Evolutionary conservation across 2,113 vertebrate species (phyloP), one percentile per base, ranked within the genome.

Genomic region (Platichthys stellatus): DNA sequence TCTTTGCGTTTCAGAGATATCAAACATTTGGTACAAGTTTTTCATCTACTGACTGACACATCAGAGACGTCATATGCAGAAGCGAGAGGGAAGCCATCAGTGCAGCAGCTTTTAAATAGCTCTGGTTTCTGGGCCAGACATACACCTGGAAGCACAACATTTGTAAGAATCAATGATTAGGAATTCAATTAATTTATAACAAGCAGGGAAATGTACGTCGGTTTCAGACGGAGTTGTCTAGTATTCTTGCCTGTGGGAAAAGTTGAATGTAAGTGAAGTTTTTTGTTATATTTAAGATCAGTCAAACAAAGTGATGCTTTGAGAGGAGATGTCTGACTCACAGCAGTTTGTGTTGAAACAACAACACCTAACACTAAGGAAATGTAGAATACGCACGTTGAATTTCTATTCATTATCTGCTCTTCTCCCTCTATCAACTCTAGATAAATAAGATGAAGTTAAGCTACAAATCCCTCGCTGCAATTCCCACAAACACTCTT

Each of bases 401-500:
- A 4, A 60, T 51, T 43, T 14, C 1, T 45, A 57, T 66, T 7
- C 2, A 62, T 15, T 70, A 3, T 68, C 18, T 85, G 43, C 61
- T 72, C 24, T 75, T 67, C 60, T 88, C 71, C 88, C 89, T 92
- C 92, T 78, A 17, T 53, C 38, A 71, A 57, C 92, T 93, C 76
- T 84, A 97, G 93, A 94, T 94, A 74, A 94, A 96, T 96, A 99
- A 96, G 95, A 98, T 96, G 91, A 99, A 95, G 88, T 94, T 94
- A 82, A 96, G 93, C 93, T 99, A 99, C 94, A 99, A 99, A 94
- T 94, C 95, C 5, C 94, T 99, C 63, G 97, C 98, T 83, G 97
- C 97, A 81, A 98, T 99, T 87, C 98, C 98, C 82, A 98, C 98
- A 88, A 99, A 99, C 91, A 97, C 93, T 74, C 92, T 98, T 59